Evolutionary conservation across 2,888 invertebrate genomes (phyloP), one percentile per base, ranked within the genome.

Genomic region (Agrochola lychnidis): DNA sequence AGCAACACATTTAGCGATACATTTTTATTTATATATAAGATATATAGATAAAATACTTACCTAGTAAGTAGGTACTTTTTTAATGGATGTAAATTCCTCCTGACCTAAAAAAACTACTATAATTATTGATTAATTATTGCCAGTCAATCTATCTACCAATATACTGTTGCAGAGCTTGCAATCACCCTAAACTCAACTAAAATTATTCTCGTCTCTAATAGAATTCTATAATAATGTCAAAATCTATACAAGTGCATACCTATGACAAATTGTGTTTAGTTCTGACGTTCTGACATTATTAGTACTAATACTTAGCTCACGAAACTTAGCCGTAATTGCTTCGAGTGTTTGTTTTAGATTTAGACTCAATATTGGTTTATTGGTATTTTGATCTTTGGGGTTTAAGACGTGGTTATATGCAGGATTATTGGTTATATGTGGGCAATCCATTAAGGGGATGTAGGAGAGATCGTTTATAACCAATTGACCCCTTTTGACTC

Each of bases 221-320:
- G 62, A 69, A 81, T 73, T 30, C 59, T 69, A 70, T 74, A 75
- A 67, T 70, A 78, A 76, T 71, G 71, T 69, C 36, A 36, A 36
- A 36, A 53, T 77, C 36, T 83, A 77, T 68, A 79, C 81, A 86
- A 85, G 76, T 85, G 82, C 76, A 83, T 81, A 68, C 63, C 74
- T 81, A 86, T 79, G 84, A 86, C 81, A 86, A 86, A 85, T 85
- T 81, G 79, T 75, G 57, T 70, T 76, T 76, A 73, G 62, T 71
- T 77, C 25, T 81, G 83, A 76, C 61, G 73, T 67, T 73, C 63
- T 70, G 61, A 53, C 51, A 83, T 77, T 83, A 85, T 78, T 85
- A 74, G 64, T 76, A 63, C 36, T 71, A 10, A 42, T 30, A 36
- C 66, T 61, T 25, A 14, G 66, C 66, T 83, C 73, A 71, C 76